Percentiles rank a stretch among this genome's conserved stretches.
phyloP scores from a whole-genome alignment of 2,888 invertebrate genomes.

The Lasioglossum figueresi region DNA sequence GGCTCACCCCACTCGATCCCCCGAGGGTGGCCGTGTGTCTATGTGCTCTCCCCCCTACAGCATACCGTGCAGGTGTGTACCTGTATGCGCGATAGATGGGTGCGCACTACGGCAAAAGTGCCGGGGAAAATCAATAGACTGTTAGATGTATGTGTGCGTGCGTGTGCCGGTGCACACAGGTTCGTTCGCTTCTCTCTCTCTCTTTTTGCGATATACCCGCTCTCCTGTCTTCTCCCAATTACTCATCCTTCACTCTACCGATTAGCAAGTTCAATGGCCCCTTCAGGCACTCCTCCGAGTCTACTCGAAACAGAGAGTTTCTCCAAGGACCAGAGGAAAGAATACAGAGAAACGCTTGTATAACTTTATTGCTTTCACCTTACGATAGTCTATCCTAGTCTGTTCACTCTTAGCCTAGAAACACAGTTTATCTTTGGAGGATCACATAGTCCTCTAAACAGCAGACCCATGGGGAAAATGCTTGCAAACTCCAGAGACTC shows the following conservation, averaged over 20 bases:
- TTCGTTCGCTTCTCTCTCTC: not conserved
- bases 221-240: not conserved
- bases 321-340: not conserved
- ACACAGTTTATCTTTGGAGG: not conserved
- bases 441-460: not conserved
- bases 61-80: not conserved
- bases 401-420: not conserved
- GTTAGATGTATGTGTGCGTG: slow-evolving; percentile 20
- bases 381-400: not conserved
- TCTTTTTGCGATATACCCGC: not conserved
- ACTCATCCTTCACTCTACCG: not conserved
- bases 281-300: not conserved
- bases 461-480: not conserved
- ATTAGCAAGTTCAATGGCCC: slow-evolving; percentile 3
- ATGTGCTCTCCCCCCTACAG: not conserved
- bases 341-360: not conserved
- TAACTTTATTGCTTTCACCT: slow-evolving; percentile 20
- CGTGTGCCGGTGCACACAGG: slow-evolving; percentile 55
- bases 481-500: not conserved
- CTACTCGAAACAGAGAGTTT: not conserved
- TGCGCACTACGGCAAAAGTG: slow-evolving; percentile 78
- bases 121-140: slow-evolving; percentile 80
- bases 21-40: slow-evolving; percentile 35
- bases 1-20: slow-evolving; percentile 58
- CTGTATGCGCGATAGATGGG: slow-evolving; percentile 73